Evolutionary conservation across 30 jellyfish, hydroid and myxozoan species (phyloP).

Genomic region (Aurelia sp.): DNA sequence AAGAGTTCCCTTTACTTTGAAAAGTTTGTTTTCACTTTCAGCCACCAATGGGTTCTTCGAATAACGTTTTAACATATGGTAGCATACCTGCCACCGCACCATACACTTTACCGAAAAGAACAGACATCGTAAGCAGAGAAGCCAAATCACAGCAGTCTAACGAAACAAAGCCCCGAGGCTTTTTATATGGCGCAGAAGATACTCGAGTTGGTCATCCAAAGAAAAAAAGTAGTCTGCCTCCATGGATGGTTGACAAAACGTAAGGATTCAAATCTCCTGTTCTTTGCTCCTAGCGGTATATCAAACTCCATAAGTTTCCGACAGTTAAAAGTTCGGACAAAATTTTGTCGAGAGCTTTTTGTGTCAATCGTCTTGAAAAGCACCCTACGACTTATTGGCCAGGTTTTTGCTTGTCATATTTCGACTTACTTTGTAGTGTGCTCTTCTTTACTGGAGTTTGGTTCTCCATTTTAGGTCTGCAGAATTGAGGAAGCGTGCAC

Average conservation of each 20-base stretch:
- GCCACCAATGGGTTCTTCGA: slow-evolving; percentile 82
- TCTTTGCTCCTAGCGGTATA: too few relatives aligned
- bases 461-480: slow-evolving; percentile 65
- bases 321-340: too few relatives aligned
- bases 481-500: slow-evolving; percentile 71
- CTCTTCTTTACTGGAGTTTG: too few relatives aligned
- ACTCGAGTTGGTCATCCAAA: slow-evolving; percentile 61
- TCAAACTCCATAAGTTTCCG: too few relatives aligned
- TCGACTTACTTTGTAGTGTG: background rate
- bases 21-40: background rate
- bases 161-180: slow-evolving; percentile 41
- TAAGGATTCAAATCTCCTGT: background rate
- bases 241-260: slow-evolving; percentile 73
- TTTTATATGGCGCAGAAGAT: slow-evolving; percentile 71
- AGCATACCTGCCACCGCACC: slow-evolving; percentile 56
- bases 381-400: too few relatives aligned
- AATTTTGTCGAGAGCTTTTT: too few relatives aligned
- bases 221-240: slow-evolving; percentile 44
- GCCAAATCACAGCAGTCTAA: background rate
- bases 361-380: too few relatives aligned
- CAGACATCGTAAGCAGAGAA: background rate
- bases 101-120: slow-evolving; percentile 1
- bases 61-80: slow-evolving; percentile 68
- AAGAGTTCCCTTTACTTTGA: too few relatives aligned
- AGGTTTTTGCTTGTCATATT: background rate